Evolutionary conservation across 2,888 invertebrate species (phyloP), one percentile per base, ranked within the genome.

Genomic region (Nebria salina): DNA sequence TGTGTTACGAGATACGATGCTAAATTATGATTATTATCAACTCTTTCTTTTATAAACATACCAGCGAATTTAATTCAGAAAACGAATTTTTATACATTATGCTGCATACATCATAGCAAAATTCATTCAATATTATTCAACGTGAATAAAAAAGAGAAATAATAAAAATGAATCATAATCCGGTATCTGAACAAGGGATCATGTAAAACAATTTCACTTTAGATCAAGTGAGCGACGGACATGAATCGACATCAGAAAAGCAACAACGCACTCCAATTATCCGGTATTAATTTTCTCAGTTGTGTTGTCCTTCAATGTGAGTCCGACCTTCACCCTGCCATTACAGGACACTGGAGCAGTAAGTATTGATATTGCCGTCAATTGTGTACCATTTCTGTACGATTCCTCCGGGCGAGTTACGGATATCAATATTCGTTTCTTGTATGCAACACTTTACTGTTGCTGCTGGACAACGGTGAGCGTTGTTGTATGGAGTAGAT

Each of bases 211-310:
- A 54, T 54, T 54, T 54, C 54, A 54, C 54, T 54, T 54, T 54
- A 13, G 54, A 54, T 54, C 11, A 54, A 54, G 54, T 54, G 54
- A 54, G 54, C 54, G 54, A 54, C 54, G 13, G 11, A 54, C 54
- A 13, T 54, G 54, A 54, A 54, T 54, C 54, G 54, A 54, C 73
- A 73, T 73, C 34, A 42, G 73, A 73, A 42, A 8, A 54, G 54
- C 54, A 54, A 54, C 54, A 54, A 54, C 54, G 43, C 76, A 76
- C 76, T 76, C 76, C 76, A 76, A 76, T 76, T 76, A 76, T 76
- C 76, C 76, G 68, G 76, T 76, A 76, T 76, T 76, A 76, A 76
- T 76, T 76, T 76, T 76, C 76, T 76, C 20, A 76, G 76, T 76
- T 76, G 76, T 68, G 76, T 76, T 76, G 76, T 76, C 76, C 76